Conservation (phyloP, 2,113 vertebrate species). For the Percopsis transmontana region DNA sequence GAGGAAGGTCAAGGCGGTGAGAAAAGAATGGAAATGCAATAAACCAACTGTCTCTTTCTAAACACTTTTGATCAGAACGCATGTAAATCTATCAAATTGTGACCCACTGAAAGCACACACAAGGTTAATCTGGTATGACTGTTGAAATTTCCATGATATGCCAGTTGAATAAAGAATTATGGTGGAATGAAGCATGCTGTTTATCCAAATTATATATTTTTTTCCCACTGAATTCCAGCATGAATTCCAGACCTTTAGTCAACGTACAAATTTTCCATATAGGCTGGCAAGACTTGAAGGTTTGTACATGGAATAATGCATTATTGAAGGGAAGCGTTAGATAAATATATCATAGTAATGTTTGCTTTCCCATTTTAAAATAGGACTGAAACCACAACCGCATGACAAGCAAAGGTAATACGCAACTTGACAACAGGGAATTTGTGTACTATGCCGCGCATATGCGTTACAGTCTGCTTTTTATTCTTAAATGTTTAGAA, state of each 20-base stretch:
- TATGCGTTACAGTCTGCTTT: constrained; percentile 29
- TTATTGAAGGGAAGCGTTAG: constrained; percentile 17
- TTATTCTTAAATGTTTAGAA: constrained; percentile 42
- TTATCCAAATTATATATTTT: constrained; percentile 69
- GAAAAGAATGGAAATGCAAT: constrained; percentile 89
- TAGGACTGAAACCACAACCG: constrained; percentile 4
- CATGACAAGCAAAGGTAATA: constrained; percentile 29
- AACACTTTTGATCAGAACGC: constrained; percentile 88
- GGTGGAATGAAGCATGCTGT: constrained; percentile 69
- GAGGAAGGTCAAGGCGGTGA: constrained; percentile 92
- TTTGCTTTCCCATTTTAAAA: constrained; percentile 19
- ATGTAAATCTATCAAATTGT: constrained; percentile 91
- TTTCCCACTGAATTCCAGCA: constrained; percentile 50
- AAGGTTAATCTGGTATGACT: constrained; percentile 96
- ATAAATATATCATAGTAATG: constrained; percentile 22
- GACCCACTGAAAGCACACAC: constrained; percentile 78
- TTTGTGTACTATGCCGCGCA: constrained; percentile 30
- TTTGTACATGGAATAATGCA: constrained; percentile 51
- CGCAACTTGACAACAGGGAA: constrained; percentile 19
- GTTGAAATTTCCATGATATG: constrained; percentile 91
- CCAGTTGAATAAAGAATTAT: constrained; percentile 83
- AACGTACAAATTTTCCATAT: constrained; percentile 59
- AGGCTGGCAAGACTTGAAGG: constrained; percentile 45
- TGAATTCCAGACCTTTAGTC: constrained; percentile 56
- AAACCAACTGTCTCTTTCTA: constrained; percentile 89